These are phyloP conservation scores for Saguinus oedipus DNA, from an alignment of 2,797 vertebrate genomes.

Conservation along the genomic window DNA sequence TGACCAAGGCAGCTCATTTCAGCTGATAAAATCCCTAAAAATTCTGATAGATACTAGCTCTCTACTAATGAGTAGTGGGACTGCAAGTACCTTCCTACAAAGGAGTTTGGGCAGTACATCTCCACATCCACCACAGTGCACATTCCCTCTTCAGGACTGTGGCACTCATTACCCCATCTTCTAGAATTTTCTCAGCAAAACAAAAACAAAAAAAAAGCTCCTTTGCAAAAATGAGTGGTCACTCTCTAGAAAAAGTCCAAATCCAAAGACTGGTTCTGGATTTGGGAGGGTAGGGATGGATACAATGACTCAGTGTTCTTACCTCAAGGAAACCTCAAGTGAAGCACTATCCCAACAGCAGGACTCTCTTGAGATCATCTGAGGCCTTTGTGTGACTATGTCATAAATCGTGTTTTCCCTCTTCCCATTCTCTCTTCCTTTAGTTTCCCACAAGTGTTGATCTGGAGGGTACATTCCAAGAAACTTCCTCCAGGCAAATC, in stretches of 20 bases:
- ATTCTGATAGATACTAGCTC: not conserved
- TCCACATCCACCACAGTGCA: too few species aligned
- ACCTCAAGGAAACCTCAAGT: not conserved
- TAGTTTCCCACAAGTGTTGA: not conserved
- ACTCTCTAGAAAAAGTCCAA: not conserved
- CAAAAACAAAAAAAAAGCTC: not conserved
- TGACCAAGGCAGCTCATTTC: not conserved
- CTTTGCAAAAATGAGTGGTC: not conserved
- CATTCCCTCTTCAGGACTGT: not conserved
- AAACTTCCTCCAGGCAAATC: not conserved
- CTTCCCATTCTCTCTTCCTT: not conserved
- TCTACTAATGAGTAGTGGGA: not conserved
- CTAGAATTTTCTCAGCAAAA: not conserved
- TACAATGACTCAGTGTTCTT: not conserved
- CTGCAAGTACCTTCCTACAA: not conserved
- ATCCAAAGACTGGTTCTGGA: not conserved
- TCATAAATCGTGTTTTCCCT: not conserved
- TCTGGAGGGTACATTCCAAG: not conserved
- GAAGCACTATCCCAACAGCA: not conserved
- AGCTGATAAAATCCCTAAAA: not conserved
- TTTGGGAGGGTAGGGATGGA: not conserved
- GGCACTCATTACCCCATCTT: rapidly evolving
- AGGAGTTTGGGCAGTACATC: not conserved
- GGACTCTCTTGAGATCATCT: not conserved
- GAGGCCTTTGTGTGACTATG: not conserved